Percentiles rank a stretch among this genome's conserved stretches.
Conservation (phyloP, 2,888 invertebrate species). For the Napeogenes sylphis region DNA sequence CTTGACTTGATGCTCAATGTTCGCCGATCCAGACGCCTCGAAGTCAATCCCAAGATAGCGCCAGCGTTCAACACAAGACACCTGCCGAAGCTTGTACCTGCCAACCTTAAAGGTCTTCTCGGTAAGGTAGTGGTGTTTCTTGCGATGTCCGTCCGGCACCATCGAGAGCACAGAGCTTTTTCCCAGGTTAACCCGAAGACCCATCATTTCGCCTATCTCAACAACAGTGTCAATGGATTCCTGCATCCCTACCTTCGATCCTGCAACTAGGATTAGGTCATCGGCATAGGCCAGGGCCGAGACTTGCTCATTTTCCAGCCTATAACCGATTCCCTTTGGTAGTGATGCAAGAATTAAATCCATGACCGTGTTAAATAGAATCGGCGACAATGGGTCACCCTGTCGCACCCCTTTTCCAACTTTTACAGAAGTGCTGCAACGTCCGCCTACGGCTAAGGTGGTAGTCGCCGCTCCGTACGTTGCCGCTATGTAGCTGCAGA, state of each 20-base stretch:
- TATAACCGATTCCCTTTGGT: constrained; percentile 31
- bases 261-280: too few relatives aligned
- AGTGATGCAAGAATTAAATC: constrained; percentile 32
- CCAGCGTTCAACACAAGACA: constrained; percentile 37
- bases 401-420: too few relatives aligned
- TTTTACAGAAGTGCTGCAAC: constrained; percentile 20
- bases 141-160: constrained; percentile 12
- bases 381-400: neutral
- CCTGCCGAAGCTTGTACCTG: constrained; percentile 30
- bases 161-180: constrained; percentile 42
- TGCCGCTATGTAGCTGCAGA: constrained; percentile 37
- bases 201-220: too few relatives aligned
- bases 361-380: constrained; percentile 46
- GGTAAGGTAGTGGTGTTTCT: neutral
- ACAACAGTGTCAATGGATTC: too few relatives aligned
- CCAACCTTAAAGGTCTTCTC: neutral
- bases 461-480: constrained; percentile 44
- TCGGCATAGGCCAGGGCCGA: constrained; percentile 21
- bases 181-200: constrained; percentile 6
- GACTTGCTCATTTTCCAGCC: constrained; percentile 32
- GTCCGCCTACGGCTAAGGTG: constrained; percentile 31
- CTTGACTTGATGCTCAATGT: constrained; percentile 1
- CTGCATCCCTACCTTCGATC: too few relatives aligned
- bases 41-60: constrained; percentile 42
- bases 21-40: constrained; percentile 33